Evolutionary conservation across 2,113 vertebrate genomes (phyloP).

Genomic region (Suncus etruscus): DNA sequence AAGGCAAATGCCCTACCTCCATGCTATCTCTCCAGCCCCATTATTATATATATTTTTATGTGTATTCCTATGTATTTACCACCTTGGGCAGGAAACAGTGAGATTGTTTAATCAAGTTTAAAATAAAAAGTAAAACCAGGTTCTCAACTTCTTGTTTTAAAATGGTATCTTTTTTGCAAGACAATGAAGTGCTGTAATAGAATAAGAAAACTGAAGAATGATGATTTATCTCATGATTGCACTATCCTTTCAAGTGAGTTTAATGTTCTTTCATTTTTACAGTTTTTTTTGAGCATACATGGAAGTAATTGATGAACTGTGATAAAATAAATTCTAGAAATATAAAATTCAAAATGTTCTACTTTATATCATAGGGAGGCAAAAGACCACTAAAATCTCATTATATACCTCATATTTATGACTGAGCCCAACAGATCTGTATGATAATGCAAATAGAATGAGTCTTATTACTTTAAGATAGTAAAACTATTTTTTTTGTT

Average conservation of each 20-base stretch:
- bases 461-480: not conserved
- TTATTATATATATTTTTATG: too few relatives aligned
- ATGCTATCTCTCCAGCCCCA: too few relatives aligned
- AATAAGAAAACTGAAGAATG: conserved; percentile 13
- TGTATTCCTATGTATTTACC: not conserved
- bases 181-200: not conserved
- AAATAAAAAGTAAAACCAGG: not conserved
- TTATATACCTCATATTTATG: conserved; percentile 10
- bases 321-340: conserved; percentile 41
- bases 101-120: not conserved
- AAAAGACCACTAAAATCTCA: not conserved
- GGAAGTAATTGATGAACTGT: not conserved
- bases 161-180: conserved; percentile 22
- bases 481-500: not conserved
- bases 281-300: conserved; percentile 16
- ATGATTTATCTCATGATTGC: conserved; percentile 10
- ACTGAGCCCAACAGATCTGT: not conserved
- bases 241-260: conserved; percentile 38
- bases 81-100: not conserved
- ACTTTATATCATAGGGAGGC: not conserved
- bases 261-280: conserved; percentile 29
- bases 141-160: conserved; percentile 8
- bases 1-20: too few relatives aligned
- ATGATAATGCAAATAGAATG: not conserved
- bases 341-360: conserved; percentile 9